phyloP scores from a whole-genome alignment of 2,888 invertebrate species.

The Cantharis nigra region DNA sequence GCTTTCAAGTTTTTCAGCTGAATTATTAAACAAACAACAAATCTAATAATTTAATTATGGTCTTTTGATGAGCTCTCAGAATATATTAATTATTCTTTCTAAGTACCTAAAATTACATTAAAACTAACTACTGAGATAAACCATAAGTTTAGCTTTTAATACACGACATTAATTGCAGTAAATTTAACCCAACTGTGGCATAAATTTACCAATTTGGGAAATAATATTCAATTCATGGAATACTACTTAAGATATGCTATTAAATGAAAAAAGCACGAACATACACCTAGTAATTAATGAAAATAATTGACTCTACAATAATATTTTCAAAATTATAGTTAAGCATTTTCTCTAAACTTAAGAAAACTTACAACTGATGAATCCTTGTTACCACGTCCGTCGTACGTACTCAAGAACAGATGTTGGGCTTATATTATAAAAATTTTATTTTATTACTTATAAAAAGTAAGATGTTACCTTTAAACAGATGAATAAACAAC shows the following conservation, averaged over 20 bases:
- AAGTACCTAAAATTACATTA: background rate
- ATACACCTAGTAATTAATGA: background rate
- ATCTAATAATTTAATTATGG: background rate
- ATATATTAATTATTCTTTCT: background rate
- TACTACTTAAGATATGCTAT: constrained; percentile 42
- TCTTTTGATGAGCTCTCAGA: background rate
- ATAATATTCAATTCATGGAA: constrained; percentile 44
- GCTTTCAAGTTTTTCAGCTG: background rate
- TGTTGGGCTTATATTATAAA: too few relatives aligned
- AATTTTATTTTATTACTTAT: too few relatives aligned
- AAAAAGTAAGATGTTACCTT: background rate
- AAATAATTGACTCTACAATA: too few relatives aligned
- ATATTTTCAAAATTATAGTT: too few relatives aligned
- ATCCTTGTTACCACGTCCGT: too few relatives aligned
- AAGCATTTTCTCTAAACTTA: too few relatives aligned
- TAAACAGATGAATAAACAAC: background rate
- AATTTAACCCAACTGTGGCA: constrained; percentile 21
- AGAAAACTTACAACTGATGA: too few relatives aligned
- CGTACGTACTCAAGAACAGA: too few relatives aligned
- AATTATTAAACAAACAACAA: background rate
- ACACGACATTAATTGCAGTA: constrained; percentile 17
- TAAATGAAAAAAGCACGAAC: constrained; percentile 29
- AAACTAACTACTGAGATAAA: constrained; percentile 10
- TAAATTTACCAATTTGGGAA: constrained; percentile 17
- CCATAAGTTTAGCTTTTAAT: constrained; percentile 20